Base-by-base conservation (phyloP, 1,140 invertebrate species). In the Neocloeon triangulifer region DNA sequence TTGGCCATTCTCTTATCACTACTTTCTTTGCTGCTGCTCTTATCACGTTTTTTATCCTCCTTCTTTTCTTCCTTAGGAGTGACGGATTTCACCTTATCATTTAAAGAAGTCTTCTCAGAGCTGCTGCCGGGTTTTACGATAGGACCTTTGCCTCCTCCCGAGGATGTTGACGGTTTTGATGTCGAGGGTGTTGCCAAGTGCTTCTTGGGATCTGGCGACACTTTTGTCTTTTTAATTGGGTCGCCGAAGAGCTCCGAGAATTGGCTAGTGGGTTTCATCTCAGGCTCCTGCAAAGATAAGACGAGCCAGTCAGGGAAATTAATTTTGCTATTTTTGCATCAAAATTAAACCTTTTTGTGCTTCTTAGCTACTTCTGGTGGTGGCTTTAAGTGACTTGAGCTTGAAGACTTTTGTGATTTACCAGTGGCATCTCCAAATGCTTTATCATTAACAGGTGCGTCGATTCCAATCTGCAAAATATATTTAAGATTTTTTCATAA, bases 201-300 rank as follows among this genome's bases (percentile, higher is more conserved):
- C 43, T 71, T 69, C 15, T 64, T 61, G 33, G 35, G 49, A 21
- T 75, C 69, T 1, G 65, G 61, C 16, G 66, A 67, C 27, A 63
- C 51, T 51, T 68, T 73, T 3, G 46, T 23, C 4, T 64, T 64
- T 44, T 77, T 78, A 35, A 84, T 73, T 1, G 78, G 76, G 19
- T 69, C 51, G 1, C 80, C 79, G 56, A 85, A 85, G 29, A 88
- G 52, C 37, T 67, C 71, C 22, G 68, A 67, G 51, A 82, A 84
- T 29, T 67, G 64, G 42, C 62, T 69, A 37, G 61, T 65, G 43
- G 50, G 51, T 43, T 61, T 69, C 19, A 58, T 51, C 41, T 70
- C 70, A n/a, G n/a, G n/a, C n/a, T n/a, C n/a, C n/a, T n/a, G n/a
- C n/a, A n/a, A n/a, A n/a, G n/a, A n/a, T n/a, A n/a, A n/a, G n/a